Base-by-base conservation (phyloP, 2,797 vertebrate genomes). In the Gallinago stenura region DNA sequence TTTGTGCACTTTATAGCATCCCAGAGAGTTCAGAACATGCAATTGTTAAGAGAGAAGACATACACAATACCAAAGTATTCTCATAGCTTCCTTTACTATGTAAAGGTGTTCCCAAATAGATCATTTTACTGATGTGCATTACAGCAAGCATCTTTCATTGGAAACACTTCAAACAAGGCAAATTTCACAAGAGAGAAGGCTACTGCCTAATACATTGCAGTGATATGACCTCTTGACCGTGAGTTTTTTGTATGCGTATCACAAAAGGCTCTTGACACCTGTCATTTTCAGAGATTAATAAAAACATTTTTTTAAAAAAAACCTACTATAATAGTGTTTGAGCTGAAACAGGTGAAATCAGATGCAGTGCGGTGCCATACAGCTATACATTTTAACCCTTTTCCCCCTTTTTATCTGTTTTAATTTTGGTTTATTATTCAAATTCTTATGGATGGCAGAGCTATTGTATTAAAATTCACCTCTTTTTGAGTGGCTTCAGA, bases 391-490 rank as follows among this genome's bases (percentile, higher is more conserved):
- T 94, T 96, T 91, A 94, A 89, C 14, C 24, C 46, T 31, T 75
- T 70, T 98, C 93, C 97, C 95, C 93, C 68, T 85, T 98, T 96
- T 95, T 96, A 97, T 91, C 48, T 97, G 97, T 98, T 98, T 98
- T 97, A 98, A 98, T 98, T 98, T 97, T 98, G 97, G 97, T 98
- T 98, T 97, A 76, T 98, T 98, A 98, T 97, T 98, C 97, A 97
- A 98, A 97, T 80, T 90, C 84, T 48, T 81, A 92, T 93, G 98
- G 98, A 98, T 96, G 97, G 98, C 97, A 98, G 98, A 97, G 97
- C 93, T 98, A 97, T 96, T 97, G 98, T 97, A 97, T 98, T 98
- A 98, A 98, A 98, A 98, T 98, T 97, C 97, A 98, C 98, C 95
- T 98, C 95, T 98, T 90, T 97, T 97, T 98, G 98, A 98, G 96